Percentiles rank a stretch among this genome's conserved stretches.
Conservation (phyloP, 2,797 vertebrate species). For the Carapus acus region DNA sequence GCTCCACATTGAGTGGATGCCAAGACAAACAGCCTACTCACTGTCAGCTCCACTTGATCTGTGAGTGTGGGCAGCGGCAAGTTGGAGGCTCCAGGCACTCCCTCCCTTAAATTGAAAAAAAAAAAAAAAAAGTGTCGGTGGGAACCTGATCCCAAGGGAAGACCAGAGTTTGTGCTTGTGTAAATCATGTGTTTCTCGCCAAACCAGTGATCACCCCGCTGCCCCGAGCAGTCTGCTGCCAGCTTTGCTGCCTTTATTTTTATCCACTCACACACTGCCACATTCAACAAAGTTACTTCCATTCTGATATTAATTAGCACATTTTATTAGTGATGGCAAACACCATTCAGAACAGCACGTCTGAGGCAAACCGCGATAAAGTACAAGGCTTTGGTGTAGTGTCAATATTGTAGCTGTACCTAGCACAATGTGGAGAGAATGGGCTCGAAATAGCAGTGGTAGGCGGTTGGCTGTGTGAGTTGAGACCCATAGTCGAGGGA, state of each 20-base stretch:
- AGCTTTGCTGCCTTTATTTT: conserved; percentile 19
- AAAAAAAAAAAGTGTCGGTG: conserved; percentile 46
- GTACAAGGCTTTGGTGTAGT: conserved; percentile 56
- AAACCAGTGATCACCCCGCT: conserved; percentile 52
- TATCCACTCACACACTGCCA: conserved; percentile 39
- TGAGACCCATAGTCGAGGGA: conserved; percentile 66
- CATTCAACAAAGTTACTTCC: conserved; percentile 30
- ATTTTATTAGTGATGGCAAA: conserved; percentile 14
- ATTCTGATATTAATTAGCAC: conserved; percentile 47
- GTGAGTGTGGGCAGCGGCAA: conserved; percentile 41
- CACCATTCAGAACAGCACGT: too few species aligned
- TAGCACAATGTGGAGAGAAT: conserved; percentile 47
- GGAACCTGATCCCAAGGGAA: conserved; percentile 39
- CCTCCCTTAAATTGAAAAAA: too few species aligned
- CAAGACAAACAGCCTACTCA: conserved; percentile 44
- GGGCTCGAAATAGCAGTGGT: conserved; percentile 55
- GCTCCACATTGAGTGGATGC: conserved; percentile 42
- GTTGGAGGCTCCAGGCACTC: conserved; percentile 27
- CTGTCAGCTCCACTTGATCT: conserved; percentile 66
- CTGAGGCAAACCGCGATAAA: conserved; percentile 43
- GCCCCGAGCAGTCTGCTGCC: conserved; percentile 37
- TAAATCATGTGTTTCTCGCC: conserved; percentile 39
- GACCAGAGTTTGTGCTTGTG: conserved; percentile 30
- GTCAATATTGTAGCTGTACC: conserved; percentile 14
- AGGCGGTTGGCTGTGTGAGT: conserved; percentile 57